Evolutionary conservation across 2,113 vertebrate genomes (phyloP).

Genomic region (Parus major): DNA sequence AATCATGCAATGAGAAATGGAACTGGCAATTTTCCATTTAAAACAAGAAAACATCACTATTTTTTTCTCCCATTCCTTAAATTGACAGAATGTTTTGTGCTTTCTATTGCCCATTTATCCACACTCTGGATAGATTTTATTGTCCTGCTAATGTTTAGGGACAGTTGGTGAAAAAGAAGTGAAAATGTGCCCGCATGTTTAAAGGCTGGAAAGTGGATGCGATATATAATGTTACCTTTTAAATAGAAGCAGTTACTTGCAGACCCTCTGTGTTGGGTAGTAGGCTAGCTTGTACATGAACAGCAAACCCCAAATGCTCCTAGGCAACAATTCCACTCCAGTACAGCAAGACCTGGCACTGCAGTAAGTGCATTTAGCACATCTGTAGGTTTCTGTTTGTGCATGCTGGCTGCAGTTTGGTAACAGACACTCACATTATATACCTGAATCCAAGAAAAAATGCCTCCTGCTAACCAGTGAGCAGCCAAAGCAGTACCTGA

Average conservation of each 20-base stretch:
- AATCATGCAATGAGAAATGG: conserved; percentile 40
- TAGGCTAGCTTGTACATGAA: background rate
- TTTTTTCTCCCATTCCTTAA: background rate
- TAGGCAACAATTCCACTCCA: background rate
- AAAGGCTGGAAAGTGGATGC: background rate
- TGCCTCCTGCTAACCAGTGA: background rate
- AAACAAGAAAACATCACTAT: background rate
- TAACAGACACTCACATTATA: background rate
- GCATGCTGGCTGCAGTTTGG: background rate
- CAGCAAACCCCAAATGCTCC: background rate
- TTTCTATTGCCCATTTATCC: background rate
- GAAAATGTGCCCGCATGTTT: background rate
- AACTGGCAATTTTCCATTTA: conserved; percentile 44
- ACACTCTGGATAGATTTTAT: background rate
- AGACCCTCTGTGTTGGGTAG: background rate
- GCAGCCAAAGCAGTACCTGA: background rate
- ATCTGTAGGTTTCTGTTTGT: background rate
- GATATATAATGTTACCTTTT: background rate
- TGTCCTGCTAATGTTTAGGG: background rate
- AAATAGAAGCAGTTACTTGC: background rate
- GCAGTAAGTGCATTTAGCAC: background rate
- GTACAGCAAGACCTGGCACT: background rate
- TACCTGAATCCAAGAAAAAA: background rate
- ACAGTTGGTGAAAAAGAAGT: background rate
- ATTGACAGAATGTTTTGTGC: background rate